Evolutionary conservation across 2,113 vertebrate species (phyloP), one percentile per base, ranked within the genome.

Genomic region (Cinclus mexicanus): DNA sequence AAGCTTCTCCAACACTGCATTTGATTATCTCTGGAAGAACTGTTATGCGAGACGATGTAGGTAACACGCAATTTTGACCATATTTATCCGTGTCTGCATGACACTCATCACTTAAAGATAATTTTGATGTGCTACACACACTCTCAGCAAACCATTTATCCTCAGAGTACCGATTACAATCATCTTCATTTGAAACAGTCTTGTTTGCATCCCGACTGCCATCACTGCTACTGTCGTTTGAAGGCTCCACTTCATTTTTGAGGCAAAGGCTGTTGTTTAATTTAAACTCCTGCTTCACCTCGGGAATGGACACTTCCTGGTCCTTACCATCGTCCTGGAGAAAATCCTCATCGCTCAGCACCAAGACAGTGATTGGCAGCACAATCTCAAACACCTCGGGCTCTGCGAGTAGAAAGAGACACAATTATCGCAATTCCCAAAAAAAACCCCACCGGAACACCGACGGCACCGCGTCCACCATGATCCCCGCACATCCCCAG

Each of bases 321-420:
- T 77, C 47, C 31, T 86, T 56, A 4, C 37, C 29, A 2, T 52
- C 94, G 5, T 26, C 35, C 8, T 57, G 44, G 6, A 78, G 24
- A 28, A 95, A 97, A 26, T 97, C 94, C 12, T 96, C 96, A 31
- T 97, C 94, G 2, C 84, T 93, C 82, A 97, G 35, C 68, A 91
- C 84, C 1, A 95, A 0, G 10, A 97, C 1, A 3, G 87, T 97
- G 64, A 97, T n/a, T 0, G 97, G 97, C 4, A 97, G 75, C 14
- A 91, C 41, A 7, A 37, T 46, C 71, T 97, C 96, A 49, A 93
- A 97, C 11, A 79, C 87, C 20, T 86, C 91, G 3, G 91, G 6
- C 33, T 88, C 97, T 97, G 68, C 23, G 10, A 16, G 9, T 7
- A 59, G 3, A 18, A n/a, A 39, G 3, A 29, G 1, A 42, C 26